phyloP scores from a whole-genome alignment of 1,140 invertebrate species.

The Aricia agestis region DNA sequence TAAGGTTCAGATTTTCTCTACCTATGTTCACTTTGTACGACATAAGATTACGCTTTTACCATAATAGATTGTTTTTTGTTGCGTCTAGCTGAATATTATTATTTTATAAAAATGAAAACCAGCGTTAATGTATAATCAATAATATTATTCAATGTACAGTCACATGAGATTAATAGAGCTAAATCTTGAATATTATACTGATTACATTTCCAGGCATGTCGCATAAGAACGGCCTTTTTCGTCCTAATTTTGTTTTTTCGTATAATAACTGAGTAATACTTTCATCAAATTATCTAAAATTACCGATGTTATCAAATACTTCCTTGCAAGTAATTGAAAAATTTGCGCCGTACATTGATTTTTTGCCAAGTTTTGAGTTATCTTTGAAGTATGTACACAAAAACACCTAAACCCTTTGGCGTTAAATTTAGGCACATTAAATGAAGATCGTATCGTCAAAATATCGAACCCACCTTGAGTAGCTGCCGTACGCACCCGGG shows the following conservation, averaged over 20 bases:
- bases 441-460: slow-evolving; percentile 33
- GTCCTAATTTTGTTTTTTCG: background rate
- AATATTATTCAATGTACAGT: no score
- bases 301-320: background rate
- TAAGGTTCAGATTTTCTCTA: no score
- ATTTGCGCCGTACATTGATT: background rate
- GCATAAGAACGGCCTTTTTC: no score
- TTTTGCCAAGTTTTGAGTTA: background rate
- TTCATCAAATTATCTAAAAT: background rate
- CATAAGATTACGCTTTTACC: no score
- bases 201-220: no score
- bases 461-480: slow-evolving; percentile 26
- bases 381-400: background rate
- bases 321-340: background rate
- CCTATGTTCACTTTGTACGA: no score
- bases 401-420: background rate
- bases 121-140: no score
- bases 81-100: no score
- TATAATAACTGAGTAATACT: background rate
- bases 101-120: no score
- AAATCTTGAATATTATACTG: no score
- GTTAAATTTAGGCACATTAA: slow-evolving; percentile 19
- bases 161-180: no score
- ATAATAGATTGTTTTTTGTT: no score
- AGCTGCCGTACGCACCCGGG: slow-evolving; percentile 56